A percentile compares a stretch with the other conserved stretches of the same genome.
These are phyloP conservation scores for Eupithecia subfuscata DNA, from an alignment of 2,888 invertebrate genomes.

Conservation along the genomic window DNA sequence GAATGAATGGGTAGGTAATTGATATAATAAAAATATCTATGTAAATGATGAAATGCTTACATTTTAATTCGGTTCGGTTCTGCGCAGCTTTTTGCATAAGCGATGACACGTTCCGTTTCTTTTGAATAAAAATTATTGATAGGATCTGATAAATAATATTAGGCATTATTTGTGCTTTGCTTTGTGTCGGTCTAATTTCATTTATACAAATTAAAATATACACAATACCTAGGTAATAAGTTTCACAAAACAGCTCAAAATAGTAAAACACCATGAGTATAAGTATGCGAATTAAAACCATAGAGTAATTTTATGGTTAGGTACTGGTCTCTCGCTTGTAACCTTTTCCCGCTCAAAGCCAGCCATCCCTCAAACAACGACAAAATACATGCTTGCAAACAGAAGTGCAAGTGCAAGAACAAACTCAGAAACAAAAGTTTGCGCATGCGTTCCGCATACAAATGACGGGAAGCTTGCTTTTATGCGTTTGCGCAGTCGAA, in stretches of 20 bases:
- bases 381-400: slow-evolving; percentile 52
- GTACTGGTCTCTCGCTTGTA: slow-evolving; percentile 9
- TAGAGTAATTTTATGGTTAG: background rate
- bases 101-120: background rate
- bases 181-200: background rate
- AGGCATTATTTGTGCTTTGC: background rate
- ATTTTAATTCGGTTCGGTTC: background rate
- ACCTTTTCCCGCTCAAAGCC: slow-evolving; percentile 33
- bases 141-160: background rate
- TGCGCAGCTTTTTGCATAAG: background rate
- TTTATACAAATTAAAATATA: background rate
- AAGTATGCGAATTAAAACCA: background rate
- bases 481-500: slow-evolving; percentile 19
- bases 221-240: too few relatives aligned
- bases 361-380: slow-evolving; percentile 43
- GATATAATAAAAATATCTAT: too few relatives aligned
- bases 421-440: slow-evolving; percentile 51
- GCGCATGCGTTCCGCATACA: slow-evolving; percentile 41
- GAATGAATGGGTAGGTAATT: too few relatives aligned
- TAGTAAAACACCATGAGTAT: too few relatives aligned
- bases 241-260: too few relatives aligned
- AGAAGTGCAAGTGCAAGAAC: slow-evolving; percentile 57
- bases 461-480: slow-evolving; percentile 38
- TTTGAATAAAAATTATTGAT: background rate
- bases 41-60: too few relatives aligned